Evolutionary conservation across 2,113 vertebrate species (phyloP).

Genomic region (Mellivora capensis): DNA sequence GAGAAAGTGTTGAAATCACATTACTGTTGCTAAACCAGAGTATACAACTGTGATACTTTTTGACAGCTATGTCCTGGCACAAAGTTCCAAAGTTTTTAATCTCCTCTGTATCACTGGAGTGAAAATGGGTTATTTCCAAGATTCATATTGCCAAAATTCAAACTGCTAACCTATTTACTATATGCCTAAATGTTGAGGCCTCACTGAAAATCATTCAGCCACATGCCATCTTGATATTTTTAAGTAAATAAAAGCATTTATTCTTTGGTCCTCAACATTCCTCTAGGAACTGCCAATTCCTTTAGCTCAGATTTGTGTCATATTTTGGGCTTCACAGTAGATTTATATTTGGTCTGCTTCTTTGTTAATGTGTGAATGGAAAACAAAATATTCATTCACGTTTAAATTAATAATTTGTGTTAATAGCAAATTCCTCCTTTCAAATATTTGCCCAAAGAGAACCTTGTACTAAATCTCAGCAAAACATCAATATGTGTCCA

Average conservation of each 20-base stretch:
- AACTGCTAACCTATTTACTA: neutral
- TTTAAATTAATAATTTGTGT: neutral
- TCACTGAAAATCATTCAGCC: neutral
- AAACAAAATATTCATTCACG: neutral
- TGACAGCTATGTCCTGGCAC: neutral
- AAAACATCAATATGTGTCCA: neutral
- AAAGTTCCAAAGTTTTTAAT: neutral
- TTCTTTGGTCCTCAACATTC: neutral
- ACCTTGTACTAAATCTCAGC: neutral
- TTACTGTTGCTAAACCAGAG: neutral
- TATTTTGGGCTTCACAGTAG: neutral
- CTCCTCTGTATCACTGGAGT: neutral
- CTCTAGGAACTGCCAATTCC: neutral
- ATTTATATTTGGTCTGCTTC: neutral
- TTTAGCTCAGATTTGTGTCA: neutral
- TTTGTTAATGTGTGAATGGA: neutral
- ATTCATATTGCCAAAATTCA: neutral
- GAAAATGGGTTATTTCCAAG: neutral
- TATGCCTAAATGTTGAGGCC: neutral
- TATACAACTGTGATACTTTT: neutral
- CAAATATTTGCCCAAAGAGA: neutral
- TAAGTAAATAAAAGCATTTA: neutral
- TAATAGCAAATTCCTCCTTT: neutral
- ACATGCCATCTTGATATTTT: neutral
- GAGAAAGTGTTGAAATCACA: neutral